phyloP scores from a whole-genome alignment of 1,140 invertebrate genomes.

The Papilio polytes region DNA sequence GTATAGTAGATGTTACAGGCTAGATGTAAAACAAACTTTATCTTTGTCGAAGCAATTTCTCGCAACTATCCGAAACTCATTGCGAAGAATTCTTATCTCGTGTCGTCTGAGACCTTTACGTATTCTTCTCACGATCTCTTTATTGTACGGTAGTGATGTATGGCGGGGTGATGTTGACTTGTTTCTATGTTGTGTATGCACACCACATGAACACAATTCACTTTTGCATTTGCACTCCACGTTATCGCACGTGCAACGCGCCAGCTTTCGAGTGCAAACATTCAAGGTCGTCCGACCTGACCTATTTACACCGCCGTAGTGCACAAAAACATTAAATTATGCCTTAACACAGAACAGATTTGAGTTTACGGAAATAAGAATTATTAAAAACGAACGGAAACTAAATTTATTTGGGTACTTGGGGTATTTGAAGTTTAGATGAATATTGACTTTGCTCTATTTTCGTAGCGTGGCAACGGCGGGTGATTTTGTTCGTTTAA shows the following conservation, averaged over 20 bases:
- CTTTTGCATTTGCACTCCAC: slow-evolving; percentile 7
- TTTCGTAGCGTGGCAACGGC: neutral
- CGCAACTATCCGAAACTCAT: neutral
- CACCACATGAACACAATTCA: neutral
- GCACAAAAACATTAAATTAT: slow-evolving; percentile 7
- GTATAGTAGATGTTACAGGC: neutral
- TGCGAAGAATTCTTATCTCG: slow-evolving; percentile 32
- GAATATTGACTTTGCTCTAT: neutral
- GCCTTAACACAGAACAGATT: neutral
- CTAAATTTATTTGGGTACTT: neutral
- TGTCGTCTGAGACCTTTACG: slow-evolving; percentile 1
- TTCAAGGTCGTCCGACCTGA: slow-evolving; percentile 37
- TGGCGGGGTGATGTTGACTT: slow-evolving; percentile 13
- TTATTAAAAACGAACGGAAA: neutral
- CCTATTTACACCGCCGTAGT: slow-evolving; percentile 29
- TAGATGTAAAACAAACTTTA: neutral
- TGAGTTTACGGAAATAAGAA: neutral
- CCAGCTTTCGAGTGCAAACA: slow-evolving; percentile 34
- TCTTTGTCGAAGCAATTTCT: slow-evolving; percentile 18
- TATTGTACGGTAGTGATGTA: neutral
- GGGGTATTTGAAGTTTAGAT: neutral
- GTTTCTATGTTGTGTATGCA: slow-evolving; percentile 35
- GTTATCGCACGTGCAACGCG: slow-evolving; percentile 32
- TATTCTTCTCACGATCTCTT: neutral
- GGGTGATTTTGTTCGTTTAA: slow-evolving; percentile 6